These are phyloP conservation scores for Erebia aethiops DNA, from an alignment of 2,888 invertebrate species.

Conservation along the genomic window DNA sequence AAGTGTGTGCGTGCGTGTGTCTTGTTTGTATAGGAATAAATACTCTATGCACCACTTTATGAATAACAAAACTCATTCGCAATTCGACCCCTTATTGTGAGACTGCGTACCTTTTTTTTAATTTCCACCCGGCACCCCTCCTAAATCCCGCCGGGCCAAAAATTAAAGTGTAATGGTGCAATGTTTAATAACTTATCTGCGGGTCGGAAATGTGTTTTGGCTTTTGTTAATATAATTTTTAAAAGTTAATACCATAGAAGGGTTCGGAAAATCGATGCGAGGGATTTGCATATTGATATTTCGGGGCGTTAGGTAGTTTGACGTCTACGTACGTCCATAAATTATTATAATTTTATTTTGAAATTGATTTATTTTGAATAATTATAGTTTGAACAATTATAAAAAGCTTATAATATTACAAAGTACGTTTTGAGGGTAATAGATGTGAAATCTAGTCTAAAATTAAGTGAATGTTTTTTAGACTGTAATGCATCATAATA, in stretches of 20 bases:
- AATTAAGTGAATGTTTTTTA: not conserved
- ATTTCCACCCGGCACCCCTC: slow-evolving; percentile 64
- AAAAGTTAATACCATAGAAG: slow-evolving; percentile 60
- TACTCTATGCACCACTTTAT: slow-evolving; percentile 44
- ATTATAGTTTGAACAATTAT: not conserved
- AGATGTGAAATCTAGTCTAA: not conserved
- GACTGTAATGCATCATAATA: no score
- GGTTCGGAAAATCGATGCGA: slow-evolving; percentile 51
- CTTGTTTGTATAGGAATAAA: slow-evolving; percentile 26
- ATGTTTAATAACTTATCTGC: slow-evolving; percentile 80
- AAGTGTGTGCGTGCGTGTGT: slow-evolving; percentile 8
- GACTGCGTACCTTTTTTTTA: slow-evolving; percentile 56
- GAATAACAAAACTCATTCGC: slow-evolving; percentile 72
- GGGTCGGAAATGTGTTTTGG: slow-evolving; percentile 69
- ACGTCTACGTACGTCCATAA: not conserved
- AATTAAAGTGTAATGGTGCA: slow-evolving; percentile 81
- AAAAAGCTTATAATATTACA: not conserved
- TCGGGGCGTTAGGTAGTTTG: slow-evolving; percentile 6
- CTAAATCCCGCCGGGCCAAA: slow-evolving; percentile 72
- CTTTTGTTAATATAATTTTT: slow-evolving; percentile 78
- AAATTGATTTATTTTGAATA: not conserved
- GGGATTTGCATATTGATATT: slow-evolving; percentile 32
- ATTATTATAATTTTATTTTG: not conserved
- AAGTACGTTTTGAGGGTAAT: not conserved
- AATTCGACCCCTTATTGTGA: slow-evolving; percentile 51